These are phyloP conservation scores for Apodemus sylvaticus DNA, from an alignment of 2,113 vertebrate genomes.

Conservation along the genomic window DNA sequence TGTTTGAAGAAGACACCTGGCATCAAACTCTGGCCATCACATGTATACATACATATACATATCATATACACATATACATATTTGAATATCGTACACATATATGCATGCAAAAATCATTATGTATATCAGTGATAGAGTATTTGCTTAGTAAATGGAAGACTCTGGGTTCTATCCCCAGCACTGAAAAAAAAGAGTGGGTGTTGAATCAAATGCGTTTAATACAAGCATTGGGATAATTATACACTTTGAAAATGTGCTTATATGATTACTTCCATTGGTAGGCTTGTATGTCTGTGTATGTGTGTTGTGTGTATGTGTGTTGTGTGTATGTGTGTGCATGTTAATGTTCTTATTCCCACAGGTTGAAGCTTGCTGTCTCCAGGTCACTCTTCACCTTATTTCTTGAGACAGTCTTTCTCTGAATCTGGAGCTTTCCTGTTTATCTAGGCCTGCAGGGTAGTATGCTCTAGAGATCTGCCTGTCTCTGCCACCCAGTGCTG, in stretches of 20 bases:
- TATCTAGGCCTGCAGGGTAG: not conserved
- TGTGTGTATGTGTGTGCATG: not conserved
- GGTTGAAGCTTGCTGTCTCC: too few species aligned
- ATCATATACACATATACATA: not conserved
- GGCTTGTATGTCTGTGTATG: not conserved
- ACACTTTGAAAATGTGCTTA: conserved; percentile 20
- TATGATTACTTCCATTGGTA: not conserved
- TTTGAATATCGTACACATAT: not conserved
- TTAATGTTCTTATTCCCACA: not conserved
- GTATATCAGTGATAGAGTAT: not conserved
- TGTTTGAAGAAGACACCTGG: not conserved
- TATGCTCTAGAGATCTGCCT: not conserved
- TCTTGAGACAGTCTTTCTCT: not conserved
- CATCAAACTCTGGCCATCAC: not conserved
- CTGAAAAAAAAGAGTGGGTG: not conserved
- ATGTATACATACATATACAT: not conserved
- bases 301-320: not conserved
- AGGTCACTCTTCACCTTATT: not conserved
- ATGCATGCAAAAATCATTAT: not conserved
- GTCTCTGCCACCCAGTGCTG: not conserved
- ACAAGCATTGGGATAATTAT: conserved; percentile 15
- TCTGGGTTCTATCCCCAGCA: not conserved
- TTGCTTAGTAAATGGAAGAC: not conserved
- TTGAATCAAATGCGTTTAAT: not conserved
- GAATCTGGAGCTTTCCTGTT: not conserved